These are phyloP conservation scores for Phengaris arion DNA, from an alignment of 2,888 invertebrate genomes.

Conservation along the genomic window DNA sequence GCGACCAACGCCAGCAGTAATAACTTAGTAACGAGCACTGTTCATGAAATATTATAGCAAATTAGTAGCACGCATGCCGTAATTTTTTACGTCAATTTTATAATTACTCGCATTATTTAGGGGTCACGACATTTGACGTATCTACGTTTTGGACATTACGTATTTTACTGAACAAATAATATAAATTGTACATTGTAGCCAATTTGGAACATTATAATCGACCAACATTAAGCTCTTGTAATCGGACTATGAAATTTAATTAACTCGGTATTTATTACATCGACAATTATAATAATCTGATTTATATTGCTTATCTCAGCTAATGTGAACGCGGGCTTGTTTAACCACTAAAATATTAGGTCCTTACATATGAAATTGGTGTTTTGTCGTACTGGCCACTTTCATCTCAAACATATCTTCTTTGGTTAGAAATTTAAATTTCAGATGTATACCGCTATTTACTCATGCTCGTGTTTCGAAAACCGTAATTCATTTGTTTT, in stretches of 20 bases:
- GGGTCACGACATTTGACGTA: conserved; percentile 22
- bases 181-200: not conserved
- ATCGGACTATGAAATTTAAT: conserved; percentile 20
- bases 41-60: conserved; percentile 16
- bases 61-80: conserved; percentile 18
- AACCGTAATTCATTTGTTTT: no score
- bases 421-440: no score
- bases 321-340: not conserved
- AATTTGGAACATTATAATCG: conserved; percentile 16
- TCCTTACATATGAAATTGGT: no score
- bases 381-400: no score
- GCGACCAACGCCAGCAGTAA: not conserved
- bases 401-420: no score
- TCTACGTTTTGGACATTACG: conserved; percentile 12
- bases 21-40: conserved; percentile 13
- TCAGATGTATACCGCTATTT: no score
- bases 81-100: conserved; percentile 21
- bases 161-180: conserved; percentile 22
- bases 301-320: conserved; percentile 7
- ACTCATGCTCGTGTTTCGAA: no score
- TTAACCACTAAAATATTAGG: no score
- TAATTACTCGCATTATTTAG: conserved; percentile 16
- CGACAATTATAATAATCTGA: conserved; percentile 15
- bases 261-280: conserved; percentile 2
- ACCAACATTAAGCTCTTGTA: not conserved